These are phyloP conservation scores for Crenichthys baileyi DNA, from an alignment of 2,797 vertebrate genomes.

Conservation along the genomic window DNA sequence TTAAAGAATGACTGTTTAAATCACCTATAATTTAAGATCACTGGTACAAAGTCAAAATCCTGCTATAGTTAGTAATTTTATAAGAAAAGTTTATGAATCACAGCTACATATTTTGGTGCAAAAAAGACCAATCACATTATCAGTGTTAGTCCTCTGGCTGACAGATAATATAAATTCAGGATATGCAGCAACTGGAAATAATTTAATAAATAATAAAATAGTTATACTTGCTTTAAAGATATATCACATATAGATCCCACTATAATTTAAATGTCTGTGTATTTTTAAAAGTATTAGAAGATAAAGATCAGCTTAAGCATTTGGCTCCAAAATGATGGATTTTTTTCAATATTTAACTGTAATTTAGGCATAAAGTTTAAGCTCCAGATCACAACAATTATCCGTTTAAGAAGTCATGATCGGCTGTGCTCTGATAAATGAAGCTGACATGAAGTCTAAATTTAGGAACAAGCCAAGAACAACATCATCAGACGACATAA, in stretches of 20 bases:
- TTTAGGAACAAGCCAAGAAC: not conserved
- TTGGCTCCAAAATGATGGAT: not conserved
- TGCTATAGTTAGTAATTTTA: not conserved
- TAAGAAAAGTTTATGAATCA: not conserved
- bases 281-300: not conserved
- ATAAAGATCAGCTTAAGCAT: not conserved
- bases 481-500: not conserved
- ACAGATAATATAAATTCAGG: no score
- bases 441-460: not conserved
- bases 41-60: not conserved
- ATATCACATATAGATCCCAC: not conserved
- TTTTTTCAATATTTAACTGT: not conserved
- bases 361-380: not conserved
- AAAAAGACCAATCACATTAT: not conserved
- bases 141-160: no score
- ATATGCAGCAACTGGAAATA: no score
- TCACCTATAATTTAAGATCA: not conserved
- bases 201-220: no score
- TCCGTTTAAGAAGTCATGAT: not conserved
- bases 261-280: not conserved
- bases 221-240: no score
- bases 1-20: conserved; percentile 6
- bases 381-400: not conserved
- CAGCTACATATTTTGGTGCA: not conserved
- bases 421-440: not conserved